These are phyloP conservation scores for Takifugu flavidus DNA, from an alignment of 2,113 vertebrate species.

Conservation along the genomic window DNA sequence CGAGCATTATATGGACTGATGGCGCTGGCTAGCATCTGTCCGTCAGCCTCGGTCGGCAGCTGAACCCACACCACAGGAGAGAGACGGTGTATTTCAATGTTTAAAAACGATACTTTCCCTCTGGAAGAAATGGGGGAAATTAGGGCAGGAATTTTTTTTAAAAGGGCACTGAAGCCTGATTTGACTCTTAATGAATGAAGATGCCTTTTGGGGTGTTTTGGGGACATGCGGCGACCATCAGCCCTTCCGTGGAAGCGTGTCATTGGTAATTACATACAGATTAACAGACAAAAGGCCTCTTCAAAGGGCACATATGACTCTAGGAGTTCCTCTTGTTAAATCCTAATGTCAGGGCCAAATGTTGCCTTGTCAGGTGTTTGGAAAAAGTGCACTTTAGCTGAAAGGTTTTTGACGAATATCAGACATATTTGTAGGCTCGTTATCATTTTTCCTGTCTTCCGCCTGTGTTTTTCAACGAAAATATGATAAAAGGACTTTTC, in stretches of 20 bases:
- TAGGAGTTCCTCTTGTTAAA: constrained; percentile 57
- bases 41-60: constrained; percentile 12
- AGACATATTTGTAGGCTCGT: neutral
- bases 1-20: constrained; percentile 24
- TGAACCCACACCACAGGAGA: neutral
- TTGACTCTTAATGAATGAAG: too few relatives aligned
- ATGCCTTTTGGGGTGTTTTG: neutral
- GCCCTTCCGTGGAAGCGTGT: constrained; percentile 2
- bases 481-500: too few relatives aligned
- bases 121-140: too few relatives aligned
- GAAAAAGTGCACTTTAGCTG: constrained; percentile 3
- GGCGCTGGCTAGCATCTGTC: constrained; percentile 21
- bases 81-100: too few relatives aligned
- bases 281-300: constrained; percentile 43
- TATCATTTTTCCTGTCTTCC: neutral
- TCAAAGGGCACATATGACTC: constrained; percentile 44
- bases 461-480: neutral
- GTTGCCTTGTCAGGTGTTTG: constrained; percentile 22
- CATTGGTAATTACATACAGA: constrained; percentile 35
- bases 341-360: constrained; percentile 47
- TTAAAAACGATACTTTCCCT: too few relatives aligned
- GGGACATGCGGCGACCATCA: neutral
- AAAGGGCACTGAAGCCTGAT: too few relatives aligned
- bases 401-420: too few relatives aligned
- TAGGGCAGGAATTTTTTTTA: too few relatives aligned